Base-by-base conservation (phyloP, 2,797 vertebrate species). In the Clamator glandarius region DNA sequence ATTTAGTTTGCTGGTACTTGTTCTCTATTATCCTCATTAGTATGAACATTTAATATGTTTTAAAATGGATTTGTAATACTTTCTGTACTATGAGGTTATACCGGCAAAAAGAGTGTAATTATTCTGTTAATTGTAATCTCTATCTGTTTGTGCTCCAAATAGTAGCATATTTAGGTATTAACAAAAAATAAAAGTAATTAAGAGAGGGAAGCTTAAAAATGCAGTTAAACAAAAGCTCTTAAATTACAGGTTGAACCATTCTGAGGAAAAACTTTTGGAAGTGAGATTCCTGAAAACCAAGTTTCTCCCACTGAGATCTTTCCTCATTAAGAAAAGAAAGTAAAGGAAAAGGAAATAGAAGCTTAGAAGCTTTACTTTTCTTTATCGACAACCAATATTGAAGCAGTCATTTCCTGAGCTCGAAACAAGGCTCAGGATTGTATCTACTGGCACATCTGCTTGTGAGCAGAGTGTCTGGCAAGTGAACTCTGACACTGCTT, bases 51-150 rank as follows among this genome's bases (percentile, higher is more conserved):
- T 98, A 98, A 97, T 98, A 97, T 98, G 97, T 97, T 98, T 97
- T 98, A 98, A 98, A 98, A 98, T 98, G 97, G 97, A 98, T 98
- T 97, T 98, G 97, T 98, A 97, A 98, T 98, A 98, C 97, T 98
- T 98, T 97, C 96, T 97, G 96, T 97, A 97, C 96, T 97, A 96
- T 92, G 96, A 98, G 98, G 98, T 98, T 98, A 98, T 96, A 96
- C 94, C 96, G 97, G 98, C 97, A 98, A 96, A 98, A 97, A 96
- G 96, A 98, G 96, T 97, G 95, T 98, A 98, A 98, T 98, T 98
- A 98, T 97, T 98, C 96, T 96, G 94, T 97, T 98, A 98, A 98
- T 98, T 98, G 97, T 98, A 98, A 98, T 98, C 97, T 97, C 97
- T 97, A 92, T 95, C 96, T 98, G 97, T 98, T 98, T 98, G 97